Conservation (phyloP, 2,797 vertebrate genomes). For the Emydoidea blandingii region DNA sequence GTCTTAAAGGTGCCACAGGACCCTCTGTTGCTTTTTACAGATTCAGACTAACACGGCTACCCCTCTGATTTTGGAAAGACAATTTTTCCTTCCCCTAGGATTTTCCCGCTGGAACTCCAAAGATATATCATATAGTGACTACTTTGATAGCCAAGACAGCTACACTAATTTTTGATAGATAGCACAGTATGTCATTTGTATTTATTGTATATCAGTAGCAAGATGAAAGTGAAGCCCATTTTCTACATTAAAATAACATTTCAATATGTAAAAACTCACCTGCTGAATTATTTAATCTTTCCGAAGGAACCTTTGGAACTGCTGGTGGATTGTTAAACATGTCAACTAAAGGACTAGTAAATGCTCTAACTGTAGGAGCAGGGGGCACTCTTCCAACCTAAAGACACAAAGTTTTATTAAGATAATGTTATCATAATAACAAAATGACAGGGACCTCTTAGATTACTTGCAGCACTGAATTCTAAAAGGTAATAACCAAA, state of each 20-base stretch:
- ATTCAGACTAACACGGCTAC: no score
- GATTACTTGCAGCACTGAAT: background rate
- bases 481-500: background rate
- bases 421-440: background rate
- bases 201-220: fast-evolving
- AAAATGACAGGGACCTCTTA: background rate
- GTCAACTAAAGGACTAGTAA: constrained; percentile 90
- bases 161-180: background rate
- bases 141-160: no score
- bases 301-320: constrained; percentile 67
- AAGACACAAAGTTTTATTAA: constrained; percentile 15
- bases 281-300: constrained; percentile 69
- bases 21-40: no score
- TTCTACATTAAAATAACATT: fast-evolving
- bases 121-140: background rate
- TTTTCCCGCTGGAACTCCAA: background rate
- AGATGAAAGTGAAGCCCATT: fast-evolving
- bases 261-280: constrained; percentile 60
- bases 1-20: no score
- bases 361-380: constrained; percentile 87
- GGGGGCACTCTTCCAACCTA: constrained; percentile 86
- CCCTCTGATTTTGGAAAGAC: background rate
- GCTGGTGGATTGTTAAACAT: constrained; percentile 90
- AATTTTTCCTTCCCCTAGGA: background rate
- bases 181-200: background rate